Evolutionary conservation across 2,888 invertebrate species (phyloP).

Genomic region (Ormia ochracea): DNA sequence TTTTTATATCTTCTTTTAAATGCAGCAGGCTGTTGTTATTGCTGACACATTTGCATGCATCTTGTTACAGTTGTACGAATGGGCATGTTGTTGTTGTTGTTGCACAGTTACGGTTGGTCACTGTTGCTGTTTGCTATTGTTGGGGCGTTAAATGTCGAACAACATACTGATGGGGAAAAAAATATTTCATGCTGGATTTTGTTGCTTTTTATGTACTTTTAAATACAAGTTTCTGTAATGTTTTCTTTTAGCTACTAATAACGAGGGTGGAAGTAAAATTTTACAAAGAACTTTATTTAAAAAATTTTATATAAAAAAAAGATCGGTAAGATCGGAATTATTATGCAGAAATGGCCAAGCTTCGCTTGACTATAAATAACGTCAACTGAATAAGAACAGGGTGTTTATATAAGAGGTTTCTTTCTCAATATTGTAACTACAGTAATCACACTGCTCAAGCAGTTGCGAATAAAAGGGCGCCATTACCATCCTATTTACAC

Average conservation of each 20-base stretch:
- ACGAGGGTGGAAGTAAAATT: neutral
- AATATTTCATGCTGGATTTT: neutral
- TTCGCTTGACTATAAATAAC: no score
- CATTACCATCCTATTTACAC: no score
- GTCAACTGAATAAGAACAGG: no score
- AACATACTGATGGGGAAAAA: conserved; percentile 11
- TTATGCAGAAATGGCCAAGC: no score
- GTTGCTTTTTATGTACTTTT: neutral
- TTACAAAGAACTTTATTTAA: neutral
- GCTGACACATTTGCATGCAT: conserved; percentile 38
- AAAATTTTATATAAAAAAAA: no score
- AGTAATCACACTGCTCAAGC: no score
- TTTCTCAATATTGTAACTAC: no score
- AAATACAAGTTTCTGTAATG: conserved; percentile 29
- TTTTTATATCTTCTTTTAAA: neutral
- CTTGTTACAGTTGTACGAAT: conserved; percentile 23
- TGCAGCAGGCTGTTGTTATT: neutral
- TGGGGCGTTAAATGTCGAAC: conserved; percentile 44
- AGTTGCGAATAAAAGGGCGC: no score
- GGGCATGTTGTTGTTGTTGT: conserved; percentile 2
- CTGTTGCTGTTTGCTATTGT: conserved; percentile 30
- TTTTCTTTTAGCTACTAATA: neutral
- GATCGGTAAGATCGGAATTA: neutral
- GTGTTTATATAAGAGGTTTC: no score
- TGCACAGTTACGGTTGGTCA: conserved; percentile 7